phyloP scores from a whole-genome alignment of 2,888 invertebrate species.

The Caenorhabditis becei region DNA sequence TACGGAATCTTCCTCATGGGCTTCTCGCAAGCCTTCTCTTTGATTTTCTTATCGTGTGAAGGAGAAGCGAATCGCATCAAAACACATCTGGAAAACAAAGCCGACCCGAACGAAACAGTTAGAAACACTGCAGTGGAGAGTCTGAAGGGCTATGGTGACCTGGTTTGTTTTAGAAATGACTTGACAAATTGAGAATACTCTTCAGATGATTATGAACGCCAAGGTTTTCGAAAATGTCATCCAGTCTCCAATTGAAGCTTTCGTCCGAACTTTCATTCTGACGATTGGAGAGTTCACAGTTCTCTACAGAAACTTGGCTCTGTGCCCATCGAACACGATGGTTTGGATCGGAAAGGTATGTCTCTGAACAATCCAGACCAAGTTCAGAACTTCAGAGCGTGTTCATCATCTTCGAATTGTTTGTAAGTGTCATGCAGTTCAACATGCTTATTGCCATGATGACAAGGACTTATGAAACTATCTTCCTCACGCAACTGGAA shows the following conservation, averaged over 20 bases:
- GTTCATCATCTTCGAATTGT: constrained; percentile 97
- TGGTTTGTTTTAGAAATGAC: constrained; percentile 21
- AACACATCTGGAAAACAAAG: constrained; percentile 88
- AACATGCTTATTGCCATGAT: constrained; percentile 99
- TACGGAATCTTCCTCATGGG: constrained; percentile 97
- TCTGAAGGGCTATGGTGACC: constrained; percentile 4
- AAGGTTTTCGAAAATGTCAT: constrained; percentile 61
- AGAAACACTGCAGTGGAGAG: too few species aligned
- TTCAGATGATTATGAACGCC: neutral
- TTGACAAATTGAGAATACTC: constrained; percentile 50
- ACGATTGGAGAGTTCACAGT: constrained; percentile 87
- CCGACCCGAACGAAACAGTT: neutral
- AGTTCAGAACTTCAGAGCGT: constrained; percentile 85
- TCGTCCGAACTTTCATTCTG: constrained; percentile 96
- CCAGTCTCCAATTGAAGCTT: constrained; percentile 63
- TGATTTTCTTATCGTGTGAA: constrained; percentile 82
- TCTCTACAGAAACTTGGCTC: constrained; percentile 67
- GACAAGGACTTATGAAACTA: constrained; percentile 94
- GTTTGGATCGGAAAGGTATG: constrained; percentile 68
- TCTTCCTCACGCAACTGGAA: constrained; percentile 96
- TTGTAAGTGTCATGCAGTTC: constrained; percentile 94
- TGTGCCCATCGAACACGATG: constrained; percentile 66
- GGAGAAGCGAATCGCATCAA: constrained; percentile 51
- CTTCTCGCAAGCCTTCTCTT: constrained; percentile 89
- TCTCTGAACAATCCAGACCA: neutral